Base-by-base conservation (phyloP, 2,113 vertebrate genomes). In the Microtus ochrogaster region DNA sequence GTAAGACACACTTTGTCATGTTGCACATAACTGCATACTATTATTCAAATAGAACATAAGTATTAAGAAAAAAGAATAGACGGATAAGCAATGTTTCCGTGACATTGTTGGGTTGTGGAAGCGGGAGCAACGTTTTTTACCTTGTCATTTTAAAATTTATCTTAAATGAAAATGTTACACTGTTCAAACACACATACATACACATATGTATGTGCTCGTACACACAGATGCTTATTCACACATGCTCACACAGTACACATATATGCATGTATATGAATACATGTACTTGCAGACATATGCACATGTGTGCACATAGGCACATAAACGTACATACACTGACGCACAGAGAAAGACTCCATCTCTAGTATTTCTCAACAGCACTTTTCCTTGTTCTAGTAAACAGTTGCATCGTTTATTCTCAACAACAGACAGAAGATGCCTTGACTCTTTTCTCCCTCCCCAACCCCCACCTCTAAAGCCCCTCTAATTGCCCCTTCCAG, bases 121-220 rank as follows among this genome's bases (percentile, higher is more conserved):
- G 39, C 24, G 5, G 17, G 28, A 36, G 39, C 63, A 8, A 30
- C 16, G 12, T 21, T 39, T 84, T 91, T 81, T 49, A 82, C 58
- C 49, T 70, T 58, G 21, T 70, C 89, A 79, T 68, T 95, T 85
- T 30, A 33, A 19, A 92, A 86, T 68, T 26, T 90, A 83, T 90
- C 12, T 92, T 86, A 58, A 87, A 33, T 44, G 6, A 93, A 44
- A 58, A 63, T 90, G 36, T 39, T 81, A n/a, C 21, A 21, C 36
- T 83, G 10, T 11, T 41, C 22, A 41, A 92, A 10, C 26, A 76
- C 19, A 47, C 21, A 10, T 4, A 30, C 11, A 21, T 5, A 5
- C 21, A 82, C 33, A 58, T 21, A 79, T 52, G 17, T 11, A 49
- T 21, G n/a, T 0, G 24, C 26, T 16, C 74, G 0, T 41, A 61